Conservation (phyloP, 2,888 invertebrate species). For the Ormyrus nitidulus region DNA sequence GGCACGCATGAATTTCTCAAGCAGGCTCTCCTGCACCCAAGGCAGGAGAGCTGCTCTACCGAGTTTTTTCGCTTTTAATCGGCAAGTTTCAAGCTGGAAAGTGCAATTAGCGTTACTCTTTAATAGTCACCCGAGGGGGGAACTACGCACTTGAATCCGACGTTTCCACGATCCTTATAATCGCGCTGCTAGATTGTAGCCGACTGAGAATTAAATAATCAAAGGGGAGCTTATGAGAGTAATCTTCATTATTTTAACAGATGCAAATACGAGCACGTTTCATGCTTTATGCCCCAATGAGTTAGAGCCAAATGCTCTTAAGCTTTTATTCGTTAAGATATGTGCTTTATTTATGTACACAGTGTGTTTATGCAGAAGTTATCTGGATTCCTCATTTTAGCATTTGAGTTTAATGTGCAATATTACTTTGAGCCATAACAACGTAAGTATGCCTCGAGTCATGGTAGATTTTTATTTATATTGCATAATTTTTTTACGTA, state of each 20-base stretch:
- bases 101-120: constrained; percentile 32
- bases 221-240: constrained; percentile 11
- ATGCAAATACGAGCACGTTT: background rate
- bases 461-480: no score
- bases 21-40: background rate
- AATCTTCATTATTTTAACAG: constrained; percentile 17
- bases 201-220: constrained; percentile 27
- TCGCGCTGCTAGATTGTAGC: background rate
- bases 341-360: background rate
- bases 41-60: no score
- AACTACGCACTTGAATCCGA: background rate
- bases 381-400: no score
- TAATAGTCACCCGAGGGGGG: background rate
- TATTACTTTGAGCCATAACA: no score
- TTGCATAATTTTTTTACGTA: no score
- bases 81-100: constrained; percentile 1
- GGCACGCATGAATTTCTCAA: constrained; percentile 14
- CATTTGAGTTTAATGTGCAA: no score
- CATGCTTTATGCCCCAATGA: background rate
- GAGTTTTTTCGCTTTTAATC: constrained; percentile 1
- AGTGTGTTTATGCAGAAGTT: background rate
- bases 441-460: no score
- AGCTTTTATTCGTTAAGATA: constrained; percentile 2
- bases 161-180: constrained; percentile 8
- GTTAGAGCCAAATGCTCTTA: constrained; percentile 5